phyloP scores from a whole-genome alignment of 2,797 vertebrate species.

The Smutsia temminckii region DNA sequence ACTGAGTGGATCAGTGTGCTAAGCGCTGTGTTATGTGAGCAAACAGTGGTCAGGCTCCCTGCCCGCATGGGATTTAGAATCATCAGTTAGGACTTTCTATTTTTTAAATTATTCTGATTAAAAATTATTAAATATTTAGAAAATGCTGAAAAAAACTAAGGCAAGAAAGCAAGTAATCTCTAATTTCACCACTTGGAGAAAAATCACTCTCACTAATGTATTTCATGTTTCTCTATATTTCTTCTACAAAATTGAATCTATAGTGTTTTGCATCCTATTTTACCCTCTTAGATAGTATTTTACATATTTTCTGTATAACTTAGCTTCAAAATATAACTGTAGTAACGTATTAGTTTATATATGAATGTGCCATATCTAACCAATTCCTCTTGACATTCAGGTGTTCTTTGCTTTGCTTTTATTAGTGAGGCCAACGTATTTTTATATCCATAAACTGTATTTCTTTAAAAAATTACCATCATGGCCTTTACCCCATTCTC shows the following conservation, averaged over 20 bases:
- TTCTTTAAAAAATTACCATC: constrained; percentile 7
- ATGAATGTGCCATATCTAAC: neutral
- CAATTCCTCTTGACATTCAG: neutral
- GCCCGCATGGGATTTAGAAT: neutral
- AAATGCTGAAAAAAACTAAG: neutral
- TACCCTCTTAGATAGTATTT: neutral
- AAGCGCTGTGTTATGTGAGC: neutral
- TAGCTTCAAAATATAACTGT: constrained; percentile 5
- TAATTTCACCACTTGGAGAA: neutral
- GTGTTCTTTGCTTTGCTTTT: neutral
- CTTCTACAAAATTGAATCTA: neutral
- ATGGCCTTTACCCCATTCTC: neutral
- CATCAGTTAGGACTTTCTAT: neutral
- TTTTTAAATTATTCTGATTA: neutral
- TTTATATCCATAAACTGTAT: neutral
- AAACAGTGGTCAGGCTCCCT: neutral
- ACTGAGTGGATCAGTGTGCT: neutral
- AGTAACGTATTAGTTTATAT: neutral
- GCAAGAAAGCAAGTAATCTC: neutral
- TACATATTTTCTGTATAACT: neutral
- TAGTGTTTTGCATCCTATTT: neutral
- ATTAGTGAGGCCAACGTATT: neutral
- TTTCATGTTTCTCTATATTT: neutral
- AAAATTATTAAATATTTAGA: neutral
- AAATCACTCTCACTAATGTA: neutral